These are phyloP conservation scores for Drosophila burlai DNA, from an alignment of 1,140 invertebrate genomes.

Conservation along the genomic window DNA sequence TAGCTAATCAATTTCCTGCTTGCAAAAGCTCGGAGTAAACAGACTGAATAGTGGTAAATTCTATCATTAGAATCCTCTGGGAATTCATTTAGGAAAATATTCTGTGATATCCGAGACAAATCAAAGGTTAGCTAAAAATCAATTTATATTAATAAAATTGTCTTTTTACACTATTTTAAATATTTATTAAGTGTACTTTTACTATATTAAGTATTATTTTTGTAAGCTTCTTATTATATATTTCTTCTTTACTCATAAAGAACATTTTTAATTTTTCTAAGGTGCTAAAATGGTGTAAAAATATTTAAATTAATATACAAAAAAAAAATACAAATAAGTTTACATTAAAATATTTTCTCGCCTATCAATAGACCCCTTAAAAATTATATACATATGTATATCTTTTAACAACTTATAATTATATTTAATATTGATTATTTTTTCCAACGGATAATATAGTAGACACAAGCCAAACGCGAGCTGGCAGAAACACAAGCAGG, in stretches of 20 bases:
- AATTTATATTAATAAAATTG: not conserved
- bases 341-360: too few species aligned
- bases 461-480: not conserved
- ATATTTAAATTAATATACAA: too few species aligned
- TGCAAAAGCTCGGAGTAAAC: conserved; percentile 11
- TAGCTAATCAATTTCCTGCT: conserved; percentile 66
- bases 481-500: conserved; percentile 8
- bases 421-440: not conserved
- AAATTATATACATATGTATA: not conserved
- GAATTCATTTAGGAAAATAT: not conserved
- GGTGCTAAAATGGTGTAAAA: too few species aligned
- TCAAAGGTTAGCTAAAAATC: not conserved
- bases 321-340: not conserved
- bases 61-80: conserved; percentile 2
- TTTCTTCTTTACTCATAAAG: too few species aligned
- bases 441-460: conserved; percentile 5
- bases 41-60: not conserved
- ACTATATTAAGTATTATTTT: too few species aligned
- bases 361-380: not conserved
- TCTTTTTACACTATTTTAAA: too few species aligned
- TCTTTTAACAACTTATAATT: not conserved
- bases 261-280: too few species aligned
- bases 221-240: too few species aligned
- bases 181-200: too few species aligned
- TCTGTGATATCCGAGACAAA: not conserved